phyloP scores from a whole-genome alignment of 2,888 invertebrate genomes.

The Protophormia terraenovae region DNA sequence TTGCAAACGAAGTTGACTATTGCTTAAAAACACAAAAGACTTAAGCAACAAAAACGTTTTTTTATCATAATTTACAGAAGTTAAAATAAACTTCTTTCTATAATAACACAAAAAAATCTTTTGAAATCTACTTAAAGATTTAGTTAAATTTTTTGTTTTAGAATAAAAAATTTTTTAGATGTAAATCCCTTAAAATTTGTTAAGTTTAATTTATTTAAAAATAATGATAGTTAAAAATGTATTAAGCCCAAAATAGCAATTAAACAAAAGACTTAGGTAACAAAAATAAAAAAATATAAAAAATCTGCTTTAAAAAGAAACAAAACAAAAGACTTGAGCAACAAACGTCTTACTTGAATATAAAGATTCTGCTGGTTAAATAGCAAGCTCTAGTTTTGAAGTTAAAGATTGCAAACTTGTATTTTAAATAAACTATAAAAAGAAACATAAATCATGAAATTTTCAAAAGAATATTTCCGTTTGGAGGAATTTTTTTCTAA shows the following conservation, averaged over 20 bases:
- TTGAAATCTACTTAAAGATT: too few relatives aligned
- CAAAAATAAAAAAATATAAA: neutral
- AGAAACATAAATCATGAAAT: neutral
- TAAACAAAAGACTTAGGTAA: constrained; percentile 38
- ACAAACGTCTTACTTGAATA: neutral
- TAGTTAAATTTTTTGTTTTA: too few relatives aligned
- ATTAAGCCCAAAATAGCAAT: constrained; percentile 14
- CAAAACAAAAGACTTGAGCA: constrained; percentile 10
- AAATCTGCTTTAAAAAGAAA: neutral
- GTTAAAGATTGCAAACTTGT: neutral
- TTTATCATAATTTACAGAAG: too few relatives aligned
- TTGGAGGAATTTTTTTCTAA: too few relatives aligned
- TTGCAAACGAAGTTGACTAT: too few relatives aligned
- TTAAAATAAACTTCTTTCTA: too few relatives aligned
- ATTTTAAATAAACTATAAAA: neutral
- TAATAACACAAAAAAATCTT: too few relatives aligned
- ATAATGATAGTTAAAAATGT: constrained; percentile 26
- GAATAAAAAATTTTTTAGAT: neutral
- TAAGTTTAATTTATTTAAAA: neutral
- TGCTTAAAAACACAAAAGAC: too few relatives aligned
- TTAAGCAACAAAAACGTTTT: too few relatives aligned
- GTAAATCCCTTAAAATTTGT: too few relatives aligned
- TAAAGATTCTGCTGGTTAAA: too few relatives aligned
- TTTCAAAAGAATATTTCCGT: neutral
- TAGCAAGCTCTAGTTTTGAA: neutral